Evolutionary conservation across 2,888 invertebrate genomes (phyloP).

Genomic region (Eurois occulta): DNA sequence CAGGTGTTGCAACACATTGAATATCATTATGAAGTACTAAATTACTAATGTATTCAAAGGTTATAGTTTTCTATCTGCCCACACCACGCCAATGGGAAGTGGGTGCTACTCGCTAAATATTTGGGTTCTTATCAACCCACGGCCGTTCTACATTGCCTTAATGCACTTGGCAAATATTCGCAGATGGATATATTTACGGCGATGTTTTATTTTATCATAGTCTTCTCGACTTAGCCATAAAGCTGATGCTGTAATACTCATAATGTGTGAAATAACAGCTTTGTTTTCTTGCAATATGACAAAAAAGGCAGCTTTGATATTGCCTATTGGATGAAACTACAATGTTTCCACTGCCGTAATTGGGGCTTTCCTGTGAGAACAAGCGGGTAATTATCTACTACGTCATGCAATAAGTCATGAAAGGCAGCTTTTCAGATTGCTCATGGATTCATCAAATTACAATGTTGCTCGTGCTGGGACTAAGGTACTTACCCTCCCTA

Average conservation of each 20-base stretch:
- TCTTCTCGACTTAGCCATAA: constrained; percentile 10
- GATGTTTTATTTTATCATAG: constrained; percentile 8
- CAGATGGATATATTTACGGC: constrained; percentile 25
- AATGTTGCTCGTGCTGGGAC: not conserved
- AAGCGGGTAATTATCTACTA: not conserved
- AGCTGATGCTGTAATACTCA: constrained; percentile 15
- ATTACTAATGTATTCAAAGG: constrained; percentile 69
- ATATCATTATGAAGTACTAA: constrained; percentile 50
- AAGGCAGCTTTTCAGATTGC: not conserved
- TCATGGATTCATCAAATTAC: not conserved
- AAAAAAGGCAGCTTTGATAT: not conserved
- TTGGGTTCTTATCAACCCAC: constrained; percentile 78
- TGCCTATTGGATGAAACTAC: not conserved
- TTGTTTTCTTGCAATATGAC: constrained; percentile 11
- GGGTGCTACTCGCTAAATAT: constrained; percentile 80
- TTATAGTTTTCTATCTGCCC: constrained; percentile 78
- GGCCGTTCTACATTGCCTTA: constrained; percentile 80
- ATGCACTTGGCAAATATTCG: constrained; percentile 65
- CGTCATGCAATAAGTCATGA: not conserved
- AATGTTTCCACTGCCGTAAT: not conserved
- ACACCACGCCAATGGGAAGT: constrained; percentile 70
- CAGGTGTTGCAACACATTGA: constrained; percentile 47
- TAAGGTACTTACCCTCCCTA: not conserved
- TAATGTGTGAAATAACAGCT: constrained; percentile 7
- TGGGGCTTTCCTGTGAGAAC: not conserved